A percentile compares a stretch with the other conserved stretches of the same genome.
phyloP scores from a whole-genome alignment of 2,888 invertebrate species.

The Xestia ashworthii region DNA sequence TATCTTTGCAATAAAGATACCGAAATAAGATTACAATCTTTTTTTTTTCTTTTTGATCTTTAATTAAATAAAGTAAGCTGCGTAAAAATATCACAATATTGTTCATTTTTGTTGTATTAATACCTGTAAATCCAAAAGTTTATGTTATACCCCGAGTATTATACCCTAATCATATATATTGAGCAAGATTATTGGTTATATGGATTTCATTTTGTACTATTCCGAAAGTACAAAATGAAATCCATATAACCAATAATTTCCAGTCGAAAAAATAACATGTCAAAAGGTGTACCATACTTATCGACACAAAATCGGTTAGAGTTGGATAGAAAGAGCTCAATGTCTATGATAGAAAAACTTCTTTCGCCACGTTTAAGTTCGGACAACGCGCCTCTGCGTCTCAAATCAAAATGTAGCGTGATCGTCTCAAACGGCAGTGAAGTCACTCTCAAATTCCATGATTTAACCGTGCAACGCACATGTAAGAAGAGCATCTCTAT shows the following conservation, averaged over 20 bases:
- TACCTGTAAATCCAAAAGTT: slow-evolving; percentile 25
- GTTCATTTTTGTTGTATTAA: slow-evolving; percentile 25
- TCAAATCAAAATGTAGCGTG: neutral
- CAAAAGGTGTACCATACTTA: neutral
- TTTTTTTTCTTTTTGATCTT: slow-evolving; percentile 34
- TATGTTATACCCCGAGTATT: slow-evolving; percentile 7
- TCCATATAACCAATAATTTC: too few species aligned
- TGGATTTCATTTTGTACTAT: slow-evolving; percentile 11
- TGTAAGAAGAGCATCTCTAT: neutral
- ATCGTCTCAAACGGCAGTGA: neutral
- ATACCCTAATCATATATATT: slow-evolving; percentile 40
- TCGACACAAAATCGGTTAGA: neutral
- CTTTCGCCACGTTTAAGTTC: neutral
- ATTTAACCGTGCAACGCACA: neutral
- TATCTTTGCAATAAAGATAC: slow-evolving; percentile 17
- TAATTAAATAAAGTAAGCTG: slow-evolving; percentile 42
- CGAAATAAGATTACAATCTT: slow-evolving; percentile 1
- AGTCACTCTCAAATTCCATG: neutral
- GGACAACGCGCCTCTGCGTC: neutral
- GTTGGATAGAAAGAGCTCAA: neutral
- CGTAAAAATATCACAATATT: slow-evolving; percentile 23
- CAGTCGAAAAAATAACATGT: neutral
- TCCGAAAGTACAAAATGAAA: too few species aligned
- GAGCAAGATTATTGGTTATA: slow-evolving; percentile 15
- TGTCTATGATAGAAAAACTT: neutral